phyloP scores from a whole-genome alignment of 53 echinoderm and acorn worm genomes.

The Antedon mediterranea region DNA sequence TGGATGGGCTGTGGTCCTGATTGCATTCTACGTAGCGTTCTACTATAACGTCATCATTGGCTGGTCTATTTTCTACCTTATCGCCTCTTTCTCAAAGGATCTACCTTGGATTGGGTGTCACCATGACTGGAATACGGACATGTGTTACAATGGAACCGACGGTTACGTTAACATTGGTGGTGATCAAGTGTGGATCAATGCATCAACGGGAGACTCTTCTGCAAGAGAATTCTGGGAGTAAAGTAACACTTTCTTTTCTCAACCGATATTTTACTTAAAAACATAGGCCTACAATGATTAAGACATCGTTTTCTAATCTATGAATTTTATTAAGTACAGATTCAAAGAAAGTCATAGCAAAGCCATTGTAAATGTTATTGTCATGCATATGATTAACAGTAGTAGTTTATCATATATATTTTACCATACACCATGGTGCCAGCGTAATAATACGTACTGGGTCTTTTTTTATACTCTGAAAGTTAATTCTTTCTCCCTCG shows the following conservation, averaged over 20 bases:
- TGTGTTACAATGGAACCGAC: slow-evolving; percentile 33
- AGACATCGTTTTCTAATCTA: no score
- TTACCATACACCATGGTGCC: no score
- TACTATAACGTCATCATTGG: slow-evolving; percentile 50
- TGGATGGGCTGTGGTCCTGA: slow-evolving; percentile 67
- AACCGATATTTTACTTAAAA: no score
- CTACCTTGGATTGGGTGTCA: slow-evolving; percentile 35
- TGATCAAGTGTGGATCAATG: slow-evolving; percentile 13
- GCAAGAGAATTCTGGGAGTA: slow-evolving; percentile 45
- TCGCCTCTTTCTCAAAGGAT: slow-evolving; percentile 25
- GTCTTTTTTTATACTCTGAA: no score
- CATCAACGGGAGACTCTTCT: slow-evolving; percentile 17
- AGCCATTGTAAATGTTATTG: no score
- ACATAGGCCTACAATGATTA: no score
- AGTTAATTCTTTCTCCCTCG: no score
- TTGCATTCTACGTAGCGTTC: slow-evolving; percentile 47
- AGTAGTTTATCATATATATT: no score
- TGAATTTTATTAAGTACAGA: no score
- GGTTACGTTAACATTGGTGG: slow-evolving; percentile 33
- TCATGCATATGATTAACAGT: no score
- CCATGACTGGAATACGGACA: slow-evolving; percentile 31
- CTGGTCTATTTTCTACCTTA: slow-evolving; percentile 47
- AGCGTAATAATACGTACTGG: no score
- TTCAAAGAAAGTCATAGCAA: no score
- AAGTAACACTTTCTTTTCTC: neutral